Evolutionary conservation across 1,140 invertebrate species (phyloP).

Genomic region (Eumeta japonica): DNA sequence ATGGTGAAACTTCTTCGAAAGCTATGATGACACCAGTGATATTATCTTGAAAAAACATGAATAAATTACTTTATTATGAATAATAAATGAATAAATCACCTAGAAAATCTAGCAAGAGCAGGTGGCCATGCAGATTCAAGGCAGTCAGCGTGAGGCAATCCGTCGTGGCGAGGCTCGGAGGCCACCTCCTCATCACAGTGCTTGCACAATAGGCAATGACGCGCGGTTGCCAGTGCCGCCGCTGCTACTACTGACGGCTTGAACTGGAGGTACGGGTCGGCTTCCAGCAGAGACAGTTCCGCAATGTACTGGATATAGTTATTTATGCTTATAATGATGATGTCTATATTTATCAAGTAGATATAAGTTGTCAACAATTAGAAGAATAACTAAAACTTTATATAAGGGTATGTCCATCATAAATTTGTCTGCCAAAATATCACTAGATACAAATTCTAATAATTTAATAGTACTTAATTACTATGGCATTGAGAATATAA

Average conservation of each 20-base stretch:
- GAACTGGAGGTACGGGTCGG: constrained; percentile 79
- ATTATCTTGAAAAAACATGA: no score
- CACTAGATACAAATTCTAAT: background rate
- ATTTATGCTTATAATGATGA: constrained; percentile 1
- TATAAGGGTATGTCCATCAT: no score
- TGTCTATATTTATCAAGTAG: constrained; percentile 8
- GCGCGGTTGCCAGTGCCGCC: constrained; percentile 77
- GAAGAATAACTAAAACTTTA: no score
- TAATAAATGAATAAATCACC: constrained; percentile 1
- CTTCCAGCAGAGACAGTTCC: constrained; percentile 83
- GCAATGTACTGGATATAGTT: constrained; percentile 70
- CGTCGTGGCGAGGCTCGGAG: no score
- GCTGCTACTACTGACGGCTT: constrained; percentile 84
- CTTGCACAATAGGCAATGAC: constrained; percentile 56
- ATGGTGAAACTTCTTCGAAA: no score
- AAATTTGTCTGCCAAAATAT: no score
- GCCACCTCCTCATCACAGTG: background rate
- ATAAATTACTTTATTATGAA: no score
- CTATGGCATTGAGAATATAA: no score
- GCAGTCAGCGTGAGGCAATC: background rate
- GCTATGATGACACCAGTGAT: no score
- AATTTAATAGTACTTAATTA: no score
- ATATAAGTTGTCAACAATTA: no score
- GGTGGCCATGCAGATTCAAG: background rate
- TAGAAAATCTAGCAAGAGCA: background rate